These are phyloP conservation scores for Athalia cordata DNA, from an alignment of 2,888 invertebrate species.

Conservation along the genomic window DNA sequence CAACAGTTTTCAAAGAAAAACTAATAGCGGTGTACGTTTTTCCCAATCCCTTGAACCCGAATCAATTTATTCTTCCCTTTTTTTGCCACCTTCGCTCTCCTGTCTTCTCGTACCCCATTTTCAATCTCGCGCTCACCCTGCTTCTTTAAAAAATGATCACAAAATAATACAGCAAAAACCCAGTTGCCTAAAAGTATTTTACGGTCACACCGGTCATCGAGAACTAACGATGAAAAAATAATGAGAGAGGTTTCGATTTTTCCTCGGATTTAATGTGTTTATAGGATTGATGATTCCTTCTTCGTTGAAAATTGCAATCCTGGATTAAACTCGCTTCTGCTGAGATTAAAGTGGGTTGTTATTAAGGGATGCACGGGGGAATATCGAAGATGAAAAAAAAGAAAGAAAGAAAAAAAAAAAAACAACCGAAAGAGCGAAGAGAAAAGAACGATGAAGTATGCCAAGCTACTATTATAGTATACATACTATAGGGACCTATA, in stretches of 20 bases:
- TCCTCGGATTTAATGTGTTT: neutral
- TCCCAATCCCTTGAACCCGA: too few relatives aligned
- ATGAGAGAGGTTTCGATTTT: conserved; percentile 23
- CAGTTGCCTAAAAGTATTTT: neutral
- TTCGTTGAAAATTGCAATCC: conserved; percentile 49
- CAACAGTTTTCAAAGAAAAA: too few relatives aligned
- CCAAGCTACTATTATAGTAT: conserved; percentile 49
- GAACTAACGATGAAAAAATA: conserved; percentile 12
- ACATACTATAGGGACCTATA: neutral
- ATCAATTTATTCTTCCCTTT: too few relatives aligned
- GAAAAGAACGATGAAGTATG: conserved; percentile 49
- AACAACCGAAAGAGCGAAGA: conserved; percentile 42
- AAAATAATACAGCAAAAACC: too few relatives aligned
- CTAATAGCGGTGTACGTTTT: too few relatives aligned
- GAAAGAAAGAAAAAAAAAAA: conserved; percentile 25
- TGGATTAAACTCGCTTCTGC: conserved; percentile 48
- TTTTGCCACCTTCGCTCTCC: too few relatives aligned
- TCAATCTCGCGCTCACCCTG: too few relatives aligned
- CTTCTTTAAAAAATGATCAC: too few relatives aligned
- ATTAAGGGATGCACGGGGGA: conserved; percentile 57
- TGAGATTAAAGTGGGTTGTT: conserved; percentile 59
- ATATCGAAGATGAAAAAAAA: conserved; percentile 47
- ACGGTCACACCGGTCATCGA: neutral
- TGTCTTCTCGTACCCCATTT: too few relatives aligned
- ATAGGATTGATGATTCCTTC: conserved; percentile 25